Base-by-base conservation (phyloP, 2,888 invertebrate species). In the Polylopha cassiicola region DNA sequence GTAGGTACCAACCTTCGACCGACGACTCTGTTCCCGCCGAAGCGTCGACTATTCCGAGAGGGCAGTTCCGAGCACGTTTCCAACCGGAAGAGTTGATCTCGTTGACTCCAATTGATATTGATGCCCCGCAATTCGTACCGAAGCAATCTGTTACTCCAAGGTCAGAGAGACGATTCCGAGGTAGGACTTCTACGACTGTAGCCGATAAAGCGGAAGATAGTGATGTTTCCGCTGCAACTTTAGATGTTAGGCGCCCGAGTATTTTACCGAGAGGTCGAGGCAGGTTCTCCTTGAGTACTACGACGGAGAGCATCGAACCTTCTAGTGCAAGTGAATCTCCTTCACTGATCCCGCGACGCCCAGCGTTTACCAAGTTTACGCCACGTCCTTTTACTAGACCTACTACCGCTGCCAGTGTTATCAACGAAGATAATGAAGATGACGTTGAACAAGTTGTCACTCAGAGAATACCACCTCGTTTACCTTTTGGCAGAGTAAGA, bases 71-170 rank as follows among this genome's bases (percentile, higher is more conserved):
- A 46, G 71, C 80, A 8, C 62, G 60, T 46, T 37, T 75, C n/a
- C 69, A 44, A 43, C 72, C 51, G n/a, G 84, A 87, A 43, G 89
- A 89, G 60, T 55, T 87, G 8, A 72, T 87, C 27, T 88, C 88
- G 2, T 61, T 89, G 27, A 88, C 87, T 1, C 85, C 88, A 1
- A 67, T 82, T 11, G 89, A 89, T 50, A 46, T 67, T 6, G 71
- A 71, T 37, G 48, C 55, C 5, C 65, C 72, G 3, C 59, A 64
- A 28, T 71, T 73, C 34, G 58, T 68, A 10, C 66, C 63, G 5
- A 63, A 61, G 44, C 64, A 69, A 47, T 64, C 55, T 28, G 51
- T 55, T 30, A 39, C 22, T 16, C 45, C 46, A 3, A 44, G 44
- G 33, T 31, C 32, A 2, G 44, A 43, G 3, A 47, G 55, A 29